phyloP scores from a whole-genome alignment of 2,888 invertebrate species.

The Rhodophaea formosa region DNA sequence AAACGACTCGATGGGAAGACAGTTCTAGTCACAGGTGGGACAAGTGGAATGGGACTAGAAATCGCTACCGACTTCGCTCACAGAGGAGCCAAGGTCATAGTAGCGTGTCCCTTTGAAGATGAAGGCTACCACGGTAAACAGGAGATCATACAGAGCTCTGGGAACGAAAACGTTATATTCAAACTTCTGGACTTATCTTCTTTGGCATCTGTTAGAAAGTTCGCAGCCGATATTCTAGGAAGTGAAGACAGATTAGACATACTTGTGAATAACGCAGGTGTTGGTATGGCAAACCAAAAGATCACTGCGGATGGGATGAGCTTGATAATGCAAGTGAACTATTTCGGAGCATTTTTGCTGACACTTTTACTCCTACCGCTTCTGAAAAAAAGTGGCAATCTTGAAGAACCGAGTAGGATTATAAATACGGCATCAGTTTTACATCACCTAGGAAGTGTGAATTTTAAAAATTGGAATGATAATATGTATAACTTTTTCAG shows the following conservation, averaged over 20 bases:
- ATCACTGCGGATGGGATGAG: constrained; percentile 91
- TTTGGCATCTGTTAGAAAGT: constrained; percentile 87
- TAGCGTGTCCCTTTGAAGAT: constrained; percentile 64
- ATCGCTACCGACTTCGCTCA: constrained; percentile 65
- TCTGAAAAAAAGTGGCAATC: constrained; percentile 78
- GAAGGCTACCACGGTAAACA: constrained; percentile 72
- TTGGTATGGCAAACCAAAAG: constrained; percentile 81
- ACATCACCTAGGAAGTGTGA: constrained; percentile 85
- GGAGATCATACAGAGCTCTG: constrained; percentile 83
- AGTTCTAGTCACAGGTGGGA: constrained; percentile 66
- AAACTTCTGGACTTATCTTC: constrained; percentile 88
- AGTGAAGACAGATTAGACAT: constrained; percentile 88
- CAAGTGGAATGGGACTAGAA: constrained; percentile 65
- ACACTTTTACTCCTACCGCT: constrained; percentile 93
- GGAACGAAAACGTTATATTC: constrained; percentile 85
- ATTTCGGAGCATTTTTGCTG: constrained; percentile 94
- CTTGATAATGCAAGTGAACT: constrained; percentile 94
- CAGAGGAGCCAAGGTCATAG: constrained; percentile 64
- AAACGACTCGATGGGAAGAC: constrained; percentile 61
- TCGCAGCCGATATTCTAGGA: constrained; percentile 87
- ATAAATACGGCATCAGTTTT: constrained; percentile 89
- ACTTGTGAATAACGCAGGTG: constrained; percentile 94
- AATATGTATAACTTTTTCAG: constrained; percentile 64
- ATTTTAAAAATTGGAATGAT: constrained; percentile 86
- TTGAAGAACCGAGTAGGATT: constrained; percentile 85